Base-by-base conservation (phyloP, 2,113 vertebrate species). In the Catagonus wagneri region DNA sequence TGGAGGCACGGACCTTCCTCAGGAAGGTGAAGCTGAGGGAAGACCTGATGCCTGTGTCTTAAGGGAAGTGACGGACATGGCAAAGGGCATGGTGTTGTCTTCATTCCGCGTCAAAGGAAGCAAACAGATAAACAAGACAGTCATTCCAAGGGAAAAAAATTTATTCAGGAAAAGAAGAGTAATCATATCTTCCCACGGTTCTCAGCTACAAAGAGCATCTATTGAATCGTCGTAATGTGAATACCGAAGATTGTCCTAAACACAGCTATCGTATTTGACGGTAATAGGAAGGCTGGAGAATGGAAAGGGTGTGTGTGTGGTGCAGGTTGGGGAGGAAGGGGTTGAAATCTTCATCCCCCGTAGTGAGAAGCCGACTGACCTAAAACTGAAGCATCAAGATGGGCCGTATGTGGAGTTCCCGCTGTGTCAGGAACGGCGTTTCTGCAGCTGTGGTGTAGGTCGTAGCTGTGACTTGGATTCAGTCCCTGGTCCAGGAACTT, bases 131-230 rank as follows among this genome's bases (percentile, higher is more conserved):
- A 79, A 34, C 17, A 39, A 74, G 71, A 36, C 44, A 69, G 17
- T 29, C 5, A 19, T 56, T 39, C 12, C 0, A 6, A 39, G n/a
- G 0, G 0, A 16, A 65, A 23, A 2, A 75, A 72, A 61, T 6
- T 6, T 25, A 20, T 32, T 15, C 17, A 60, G 25, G 52, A 74
- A 65, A 85, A 25, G 36, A 65, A 87, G 58, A 60, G 8, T n/a
- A 29, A 66, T 65, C 25, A 22, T 80, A 61, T 72, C 60, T 78
- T 36, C 11, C 29, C 29, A 19, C 4, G 34, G 52, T 71, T 83
- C 71, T 68, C 69, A 50, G 54, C 44, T 36, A 4, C 17, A 29
- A 44, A 7, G 23, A 52, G 12, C 85, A 29, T 12, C 52, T n/a
- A 17, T 6, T 16, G 17, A 50, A 39, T 71, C 12, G 0, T 44